Base-by-base conservation (phyloP, 2,797 vertebrate species). In the Parauchenoglanis punctatus region DNA sequence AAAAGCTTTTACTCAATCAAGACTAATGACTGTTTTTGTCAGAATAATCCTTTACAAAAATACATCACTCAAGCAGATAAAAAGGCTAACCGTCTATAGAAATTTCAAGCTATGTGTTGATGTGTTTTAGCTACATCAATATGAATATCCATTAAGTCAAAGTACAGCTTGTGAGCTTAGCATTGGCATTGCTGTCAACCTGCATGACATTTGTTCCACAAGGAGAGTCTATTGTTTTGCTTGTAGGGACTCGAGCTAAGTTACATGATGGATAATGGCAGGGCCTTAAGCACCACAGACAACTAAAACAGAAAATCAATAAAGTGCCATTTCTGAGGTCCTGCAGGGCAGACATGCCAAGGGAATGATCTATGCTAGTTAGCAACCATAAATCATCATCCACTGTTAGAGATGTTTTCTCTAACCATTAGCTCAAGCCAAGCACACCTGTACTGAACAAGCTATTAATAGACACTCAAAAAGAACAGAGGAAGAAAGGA, bases 361-460 rank as follows among this genome's bases (percentile, higher is more conserved):
- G 75, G 56, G 88, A 80, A 88, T 81, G 81, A 88, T 84, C 84
- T 13, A 83, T 75, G 72, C 56, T 84, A 46, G 18, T 65, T 73
- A 81, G 44, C 52, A 40, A 54, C 77, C 52, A 44, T 92, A 86
- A 78, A 92, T 92, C 89, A 88, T 91, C 73, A 86, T 85, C 81
- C 46, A 67, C 84, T 91, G 84, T 85, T 58, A 72, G 52, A 83
- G 28, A 59, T 67, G 0, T 83, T 59, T 23, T 81, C 58, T 78
- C 2, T 56, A 58, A 58, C 78, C 35, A 63, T 63, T 83, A 54
- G 15, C 44, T 86, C 13, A 18, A 28, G 81, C 31, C 44, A 2
- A 12, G 61, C 31, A 77, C 52, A 81, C 49, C 44, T 84, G 46
- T 35, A 83, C 18, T 65, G 61, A 72, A 88, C 58, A 72, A 40